A percentile compares a stretch with the other conserved stretches of the same genome.
Evolutionary conservation across 35 echinoderm and acorn worm genomes (phyloP).

Genomic region (Acanthaster planci): DNA sequence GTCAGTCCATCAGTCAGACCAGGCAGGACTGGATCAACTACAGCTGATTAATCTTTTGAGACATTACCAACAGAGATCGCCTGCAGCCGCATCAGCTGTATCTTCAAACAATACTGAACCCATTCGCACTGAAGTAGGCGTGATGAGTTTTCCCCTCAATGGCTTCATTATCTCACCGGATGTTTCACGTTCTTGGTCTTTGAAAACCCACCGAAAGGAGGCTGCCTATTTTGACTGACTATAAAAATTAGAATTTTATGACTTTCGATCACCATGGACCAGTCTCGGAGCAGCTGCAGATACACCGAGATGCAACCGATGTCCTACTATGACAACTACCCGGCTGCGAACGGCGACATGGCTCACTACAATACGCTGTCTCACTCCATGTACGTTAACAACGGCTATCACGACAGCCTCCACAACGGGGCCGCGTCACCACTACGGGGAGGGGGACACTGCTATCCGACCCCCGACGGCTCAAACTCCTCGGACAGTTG

Average conservation of each 20-base stretch:
- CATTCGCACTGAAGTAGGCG: too few species aligned
- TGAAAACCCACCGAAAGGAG: too few species aligned
- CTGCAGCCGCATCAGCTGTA: too few species aligned
- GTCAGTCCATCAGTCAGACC: too few species aligned
- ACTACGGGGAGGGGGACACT: conserved; percentile 41
- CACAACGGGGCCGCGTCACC: conserved; percentile 35
- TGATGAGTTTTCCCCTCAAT: too few species aligned
- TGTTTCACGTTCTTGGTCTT: too few species aligned
- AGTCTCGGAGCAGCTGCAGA: conserved; percentile 89
- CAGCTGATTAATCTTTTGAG: too few species aligned
- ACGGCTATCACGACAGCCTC: conserved; percentile 64
- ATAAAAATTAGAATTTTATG: background rate
- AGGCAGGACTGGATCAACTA: too few species aligned
- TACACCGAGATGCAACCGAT: conserved; percentile 91
- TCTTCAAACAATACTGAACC: too few species aligned
- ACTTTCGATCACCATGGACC: conserved; percentile 62
- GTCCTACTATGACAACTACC: conserved; percentile 80
- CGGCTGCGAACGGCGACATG: conserved; percentile 67
- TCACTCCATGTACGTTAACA: conserved; percentile 61
- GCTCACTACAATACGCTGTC: conserved; percentile 63
- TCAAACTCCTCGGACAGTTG: conserved; percentile 65
- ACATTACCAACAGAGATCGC: too few species aligned
- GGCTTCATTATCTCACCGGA: too few species aligned
- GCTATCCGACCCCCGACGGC: conserved; percentile 71
- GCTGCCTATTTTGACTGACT: too few species aligned